Evolutionary conservation across 2,888 invertebrate species (phyloP).

Genomic region (Limnephilus rhombicus): DNA sequence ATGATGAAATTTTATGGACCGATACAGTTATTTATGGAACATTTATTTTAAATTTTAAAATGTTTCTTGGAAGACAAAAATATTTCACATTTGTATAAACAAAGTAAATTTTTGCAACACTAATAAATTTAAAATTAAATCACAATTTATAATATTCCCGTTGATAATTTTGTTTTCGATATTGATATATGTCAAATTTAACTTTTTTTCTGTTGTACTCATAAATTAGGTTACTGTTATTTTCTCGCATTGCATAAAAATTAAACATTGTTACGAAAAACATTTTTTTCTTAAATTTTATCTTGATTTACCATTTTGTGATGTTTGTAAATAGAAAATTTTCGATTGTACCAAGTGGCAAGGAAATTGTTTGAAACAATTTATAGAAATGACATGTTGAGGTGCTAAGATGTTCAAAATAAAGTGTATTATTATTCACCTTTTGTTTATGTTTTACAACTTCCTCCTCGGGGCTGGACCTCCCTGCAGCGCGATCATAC

Average conservation of each 20-base stretch:
- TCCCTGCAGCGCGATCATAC: not conserved
- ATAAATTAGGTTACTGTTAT: not conserved
- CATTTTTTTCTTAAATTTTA: not conserved
- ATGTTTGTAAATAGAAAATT: slow-evolving; percentile 49
- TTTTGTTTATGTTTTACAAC: slow-evolving; percentile 37
- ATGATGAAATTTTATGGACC: too few relatives aligned
- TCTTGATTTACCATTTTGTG: slow-evolving; percentile 16
- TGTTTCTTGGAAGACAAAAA: too few relatives aligned
- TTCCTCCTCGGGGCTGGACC: not conserved
- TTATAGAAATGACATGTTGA: slow-evolving; percentile 65
- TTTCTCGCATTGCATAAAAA: not conserved
- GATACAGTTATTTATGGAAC: too few relatives aligned
- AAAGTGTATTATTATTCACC: slow-evolving; percentile 64
- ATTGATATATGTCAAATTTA: too few relatives aligned
- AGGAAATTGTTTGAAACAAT: slow-evolving; percentile 52
- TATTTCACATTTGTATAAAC: too few relatives aligned
- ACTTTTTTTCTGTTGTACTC: not conserved
- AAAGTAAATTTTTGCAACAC: too few relatives aligned
- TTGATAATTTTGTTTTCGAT: too few relatives aligned
- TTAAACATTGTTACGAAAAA: slow-evolving; percentile 12
- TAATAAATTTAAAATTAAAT: too few relatives aligned
- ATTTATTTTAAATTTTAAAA: too few relatives aligned
- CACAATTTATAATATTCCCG: too few relatives aligned
- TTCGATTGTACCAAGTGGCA: slow-evolving; percentile 37
- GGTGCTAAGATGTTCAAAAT: slow-evolving; percentile 66